phyloP scores from a whole-genome alignment of 2,888 invertebrate species.

The Sinelater perroti region DNA sequence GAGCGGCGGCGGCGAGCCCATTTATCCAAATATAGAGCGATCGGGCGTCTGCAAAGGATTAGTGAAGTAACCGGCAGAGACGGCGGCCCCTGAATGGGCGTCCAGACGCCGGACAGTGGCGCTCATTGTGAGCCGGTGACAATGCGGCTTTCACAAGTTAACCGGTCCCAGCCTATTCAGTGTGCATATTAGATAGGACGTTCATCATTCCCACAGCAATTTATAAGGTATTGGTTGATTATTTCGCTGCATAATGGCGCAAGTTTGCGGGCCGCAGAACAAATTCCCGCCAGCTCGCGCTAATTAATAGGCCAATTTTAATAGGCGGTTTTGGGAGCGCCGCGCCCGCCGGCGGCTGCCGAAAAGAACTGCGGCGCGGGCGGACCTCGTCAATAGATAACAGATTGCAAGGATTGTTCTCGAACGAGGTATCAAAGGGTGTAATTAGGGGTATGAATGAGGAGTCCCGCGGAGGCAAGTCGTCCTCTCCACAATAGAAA shows the following conservation, averaged over 20 bases:
- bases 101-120: slow-evolving; percentile 39
- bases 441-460: slow-evolving; percentile 40
- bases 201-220: slow-evolving; percentile 45
- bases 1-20: slow-evolving; percentile 3
- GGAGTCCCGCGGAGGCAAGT: slow-evolving; percentile 34
- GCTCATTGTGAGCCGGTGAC: slow-evolving; percentile 40
- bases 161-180: slow-evolving; percentile 45
- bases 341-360: no score
- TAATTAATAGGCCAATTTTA: background rate
- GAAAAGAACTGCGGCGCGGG: no score
- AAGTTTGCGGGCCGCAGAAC: slow-evolving; percentile 29
- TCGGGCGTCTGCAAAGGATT: slow-evolving; percentile 24
- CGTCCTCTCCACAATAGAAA: slow-evolving; percentile 33
- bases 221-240: slow-evolving; percentile 47
- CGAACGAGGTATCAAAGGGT: slow-evolving; percentile 37
- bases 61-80: slow-evolving; percentile 27
- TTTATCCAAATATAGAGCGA: slow-evolving; percentile 22
- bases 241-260: slow-evolving; percentile 44
- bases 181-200: slow-evolving; percentile 47
- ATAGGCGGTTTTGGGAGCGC: no score
- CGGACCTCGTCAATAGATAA: slow-evolving; percentile 24
- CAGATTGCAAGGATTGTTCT: slow-evolving; percentile 37
- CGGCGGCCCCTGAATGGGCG: slow-evolving; percentile 31
- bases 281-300: slow-evolving; percentile 1
- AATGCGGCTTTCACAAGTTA: slow-evolving; percentile 44